Evolutionary conservation across 2,888 invertebrate species (phyloP).

Genomic region (Cyclophora punctaria): DNA sequence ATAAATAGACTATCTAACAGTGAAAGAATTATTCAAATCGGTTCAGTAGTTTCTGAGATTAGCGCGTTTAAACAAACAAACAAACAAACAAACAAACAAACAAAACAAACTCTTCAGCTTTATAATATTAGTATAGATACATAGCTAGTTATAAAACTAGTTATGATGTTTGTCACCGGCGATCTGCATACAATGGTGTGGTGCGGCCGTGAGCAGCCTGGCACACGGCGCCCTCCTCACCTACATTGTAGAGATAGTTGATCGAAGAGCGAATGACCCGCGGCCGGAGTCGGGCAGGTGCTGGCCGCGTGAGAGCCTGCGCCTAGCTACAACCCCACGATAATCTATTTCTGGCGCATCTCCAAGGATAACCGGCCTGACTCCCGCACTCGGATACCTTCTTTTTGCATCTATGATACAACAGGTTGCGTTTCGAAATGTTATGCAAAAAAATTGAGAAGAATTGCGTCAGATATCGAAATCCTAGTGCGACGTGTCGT

Average conservation of each 20-base stretch:
- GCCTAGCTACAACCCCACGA: conserved; percentile 10
- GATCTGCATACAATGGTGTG: conserved; percentile 31
- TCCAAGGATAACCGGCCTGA: conserved; percentile 35
- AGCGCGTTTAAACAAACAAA: too few species aligned
- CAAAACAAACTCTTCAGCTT: too few species aligned
- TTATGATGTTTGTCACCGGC: conserved; percentile 9
- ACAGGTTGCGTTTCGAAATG: conserved; percentile 41
- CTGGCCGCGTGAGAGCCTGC: conserved; percentile 4
- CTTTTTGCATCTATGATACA: conserved; percentile 36
- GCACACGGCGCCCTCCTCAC: neutral
- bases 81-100: too few species aligned
- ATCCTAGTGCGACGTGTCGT: conserved; percentile 22
- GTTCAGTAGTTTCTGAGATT: too few species aligned
- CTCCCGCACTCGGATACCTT: conserved; percentile 19
- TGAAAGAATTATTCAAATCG: too few species aligned
- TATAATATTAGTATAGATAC: too few species aligned
- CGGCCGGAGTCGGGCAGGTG: conserved; percentile 2
- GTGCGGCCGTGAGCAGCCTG: conserved; percentile 4
- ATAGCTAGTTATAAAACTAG: conserved; percentile 16
- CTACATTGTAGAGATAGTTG: conserved; percentile 1
- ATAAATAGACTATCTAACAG: too few species aligned
- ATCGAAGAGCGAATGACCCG: conserved; percentile 8
- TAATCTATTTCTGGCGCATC: conserved; percentile 13
- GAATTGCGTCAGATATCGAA: conserved; percentile 59
- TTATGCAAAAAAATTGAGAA: conserved; percentile 44